These are phyloP conservation scores for Drosophila azteca DNA, from an alignment of 1,140 invertebrate species.

Conservation along the genomic window DNA sequence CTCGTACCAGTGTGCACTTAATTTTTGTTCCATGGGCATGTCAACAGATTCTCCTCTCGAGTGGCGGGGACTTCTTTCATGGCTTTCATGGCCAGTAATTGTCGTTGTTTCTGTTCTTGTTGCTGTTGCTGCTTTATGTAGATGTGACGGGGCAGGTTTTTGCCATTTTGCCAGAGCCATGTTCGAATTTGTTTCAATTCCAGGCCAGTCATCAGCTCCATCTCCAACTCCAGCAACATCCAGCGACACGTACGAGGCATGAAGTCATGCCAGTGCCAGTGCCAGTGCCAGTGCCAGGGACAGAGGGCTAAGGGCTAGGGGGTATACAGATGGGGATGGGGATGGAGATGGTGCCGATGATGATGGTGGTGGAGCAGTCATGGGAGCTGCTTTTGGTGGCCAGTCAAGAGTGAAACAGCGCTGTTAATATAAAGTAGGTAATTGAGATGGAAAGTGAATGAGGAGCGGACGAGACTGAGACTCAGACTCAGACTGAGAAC, in stretches of 20 bases:
- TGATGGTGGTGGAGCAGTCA: background rate
- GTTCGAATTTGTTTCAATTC: constrained; percentile 81
- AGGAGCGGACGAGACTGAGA: background rate
- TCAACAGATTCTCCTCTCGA: constrained; percentile 47
- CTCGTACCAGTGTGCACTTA: constrained; percentile 44
- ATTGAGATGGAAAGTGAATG: constrained; percentile 55
- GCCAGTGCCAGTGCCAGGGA: background rate
- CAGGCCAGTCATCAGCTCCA: constrained; percentile 5
- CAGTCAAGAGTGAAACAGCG: constrained; percentile 56
- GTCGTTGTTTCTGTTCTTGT: constrained; percentile 44
- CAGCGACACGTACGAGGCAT: constrained; percentile 72
- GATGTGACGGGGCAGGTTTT: constrained; percentile 52
- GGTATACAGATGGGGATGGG: background rate
- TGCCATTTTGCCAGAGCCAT: constrained; percentile 57
- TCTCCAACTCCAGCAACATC: background rate
- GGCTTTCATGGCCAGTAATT: constrained; percentile 50
- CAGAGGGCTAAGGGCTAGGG: background rate
- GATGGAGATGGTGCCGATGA: background rate
- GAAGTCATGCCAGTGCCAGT: constrained; percentile 58
- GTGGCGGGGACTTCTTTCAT: constrained; percentile 14
- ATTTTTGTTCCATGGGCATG: constrained; percentile 42
- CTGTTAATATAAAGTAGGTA: constrained; percentile 76
- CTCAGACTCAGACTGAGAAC: background rate
- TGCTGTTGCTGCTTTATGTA: constrained; percentile 54
- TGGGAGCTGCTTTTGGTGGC: constrained; percentile 28